Evolutionary conservation across 1,140 invertebrate species (phyloP).

Genomic region (Aphelinus certus): DNA sequence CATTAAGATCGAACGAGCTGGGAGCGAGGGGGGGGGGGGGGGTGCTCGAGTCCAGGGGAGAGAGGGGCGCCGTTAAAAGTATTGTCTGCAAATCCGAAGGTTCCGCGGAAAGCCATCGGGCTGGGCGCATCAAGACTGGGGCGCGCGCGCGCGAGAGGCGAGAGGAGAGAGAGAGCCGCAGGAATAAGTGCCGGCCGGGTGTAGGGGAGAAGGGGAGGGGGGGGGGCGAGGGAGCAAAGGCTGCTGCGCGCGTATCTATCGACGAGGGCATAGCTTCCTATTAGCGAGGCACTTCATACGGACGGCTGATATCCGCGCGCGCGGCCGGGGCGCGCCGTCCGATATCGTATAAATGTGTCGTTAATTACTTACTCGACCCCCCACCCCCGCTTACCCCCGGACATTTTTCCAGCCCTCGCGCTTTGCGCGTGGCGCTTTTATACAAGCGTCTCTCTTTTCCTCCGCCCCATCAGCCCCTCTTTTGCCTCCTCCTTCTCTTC

Average conservation of each 20-base stretch:
- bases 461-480: background rate
- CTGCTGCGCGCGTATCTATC: conserved; percentile 49
- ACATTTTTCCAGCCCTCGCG: conserved; percentile 28
- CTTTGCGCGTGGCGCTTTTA: too few relatives aligned
- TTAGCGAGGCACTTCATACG: conserved; percentile 58
- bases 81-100: too few relatives aligned
- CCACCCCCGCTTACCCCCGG: conserved; percentile 31
- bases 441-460: too few relatives aligned
- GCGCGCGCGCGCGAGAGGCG: background rate
- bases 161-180: background rate
- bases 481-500: conserved; percentile 19
- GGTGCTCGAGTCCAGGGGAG: background rate
- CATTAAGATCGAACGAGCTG: background rate
- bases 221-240: conserved; percentile 18
- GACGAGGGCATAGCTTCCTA: conserved; percentile 58
- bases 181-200: too few relatives aligned
- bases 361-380: conserved; percentile 63
- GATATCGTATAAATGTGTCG: conserved; percentile 65
- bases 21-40: background rate
- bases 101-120: too few relatives aligned
- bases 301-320: conserved; percentile 49
- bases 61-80: background rate
- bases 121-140: conserved; percentile 24
- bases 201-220: conserved; percentile 33
- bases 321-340: background rate